A percentile compares a stretch with the other conserved stretches of the same genome.
Evolutionary conservation across 1,140 invertebrate species (phyloP).

Genomic region (Rhopalosiphum padi): DNA sequence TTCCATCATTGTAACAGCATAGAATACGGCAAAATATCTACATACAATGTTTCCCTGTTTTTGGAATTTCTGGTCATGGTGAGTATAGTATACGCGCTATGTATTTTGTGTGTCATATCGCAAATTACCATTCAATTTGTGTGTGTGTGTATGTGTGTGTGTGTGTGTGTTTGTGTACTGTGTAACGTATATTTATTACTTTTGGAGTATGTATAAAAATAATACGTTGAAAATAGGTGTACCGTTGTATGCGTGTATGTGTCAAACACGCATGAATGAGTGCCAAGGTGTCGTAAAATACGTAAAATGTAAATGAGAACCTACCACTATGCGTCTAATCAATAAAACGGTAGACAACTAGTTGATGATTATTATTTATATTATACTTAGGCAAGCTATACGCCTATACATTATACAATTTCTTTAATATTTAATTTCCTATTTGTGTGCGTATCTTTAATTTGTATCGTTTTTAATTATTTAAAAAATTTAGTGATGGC

Average conservation of each 20-base stretch:
- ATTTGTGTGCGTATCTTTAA: neutral
- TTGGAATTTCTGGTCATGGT: slow-evolving; percentile 74
- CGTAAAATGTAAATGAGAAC: slow-evolving; percentile 22
- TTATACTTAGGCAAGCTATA: neutral
- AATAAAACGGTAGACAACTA: neutral
- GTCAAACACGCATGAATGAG: slow-evolving; percentile 18
- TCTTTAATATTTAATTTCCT: neutral
- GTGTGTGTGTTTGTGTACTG: neutral
- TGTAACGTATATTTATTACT: neutral
- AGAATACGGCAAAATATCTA: neutral
- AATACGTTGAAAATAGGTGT: neutral
- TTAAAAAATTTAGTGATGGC: too few relatives aligned
- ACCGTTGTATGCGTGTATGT: slow-evolving; percentile 9
- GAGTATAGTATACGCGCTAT: slow-evolving; percentile 63
- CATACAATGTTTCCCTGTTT: slow-evolving; percentile 71
- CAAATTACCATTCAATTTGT: neutral
- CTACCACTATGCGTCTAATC: neutral
- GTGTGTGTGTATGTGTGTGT: neutral
- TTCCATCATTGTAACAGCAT: neutral
- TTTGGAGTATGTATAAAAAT: neutral
- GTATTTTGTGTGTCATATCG: neutral
- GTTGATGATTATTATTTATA: neutral
- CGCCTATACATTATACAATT: neutral
- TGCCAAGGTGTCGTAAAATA: slow-evolving; percentile 50
- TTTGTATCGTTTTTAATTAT: neutral